phyloP scores from a whole-genome alignment of 2,888 invertebrate genomes.

The Lacanobia oleracea region DNA sequence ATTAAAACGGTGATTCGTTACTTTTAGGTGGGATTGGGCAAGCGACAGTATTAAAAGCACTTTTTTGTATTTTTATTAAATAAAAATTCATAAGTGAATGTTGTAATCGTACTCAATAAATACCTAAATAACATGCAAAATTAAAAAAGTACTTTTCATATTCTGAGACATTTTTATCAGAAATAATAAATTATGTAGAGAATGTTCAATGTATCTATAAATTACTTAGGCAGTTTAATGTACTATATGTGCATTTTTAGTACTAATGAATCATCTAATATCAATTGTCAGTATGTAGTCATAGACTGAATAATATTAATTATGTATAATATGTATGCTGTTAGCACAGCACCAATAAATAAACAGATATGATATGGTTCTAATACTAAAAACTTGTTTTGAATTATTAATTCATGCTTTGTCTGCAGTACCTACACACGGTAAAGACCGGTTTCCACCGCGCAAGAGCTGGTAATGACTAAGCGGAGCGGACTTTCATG shows the following conservation, averaged over 20 bases:
- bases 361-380: slow-evolving; percentile 5
- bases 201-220: no score
- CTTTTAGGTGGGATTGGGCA: neutral
- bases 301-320: slow-evolving; percentile 15
- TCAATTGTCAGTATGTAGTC: neutral
- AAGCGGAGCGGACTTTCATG: no score
- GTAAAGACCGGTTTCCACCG: neutral
- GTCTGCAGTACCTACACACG: neutral
- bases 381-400: neutral
- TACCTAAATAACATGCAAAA: no score
- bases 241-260: slow-evolving; percentile 1
- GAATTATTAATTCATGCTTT: neutral
- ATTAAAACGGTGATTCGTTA: neutral
- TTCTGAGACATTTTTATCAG: no score
- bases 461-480: no score
- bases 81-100: neutral
- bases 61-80: neutral
- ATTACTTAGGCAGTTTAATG: neutral
- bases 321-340: slow-evolving; percentile 1
- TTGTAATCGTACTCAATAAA: no score
- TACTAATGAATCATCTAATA: neutral
- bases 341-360: neutral
- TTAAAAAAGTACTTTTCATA: no score
- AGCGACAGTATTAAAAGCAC: neutral
- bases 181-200: no score